Evolutionary conservation across 2,797 vertebrate species (phyloP).

Genomic region (Halcyon leucocephala): DNA sequence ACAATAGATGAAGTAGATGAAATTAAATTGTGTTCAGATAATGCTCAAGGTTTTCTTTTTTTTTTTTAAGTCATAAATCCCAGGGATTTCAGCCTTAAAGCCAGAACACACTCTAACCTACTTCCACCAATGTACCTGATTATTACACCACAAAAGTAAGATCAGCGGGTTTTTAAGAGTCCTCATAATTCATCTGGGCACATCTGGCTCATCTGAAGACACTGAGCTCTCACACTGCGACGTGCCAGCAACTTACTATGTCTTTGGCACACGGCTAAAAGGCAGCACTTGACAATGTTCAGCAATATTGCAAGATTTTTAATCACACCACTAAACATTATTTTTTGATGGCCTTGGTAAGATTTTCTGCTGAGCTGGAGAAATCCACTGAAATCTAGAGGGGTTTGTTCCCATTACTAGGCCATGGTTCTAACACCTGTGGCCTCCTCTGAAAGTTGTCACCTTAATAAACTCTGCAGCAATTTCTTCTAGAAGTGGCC

Average conservation of each 20-base stretch:
- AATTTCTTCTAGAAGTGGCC: background rate
- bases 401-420: background rate
- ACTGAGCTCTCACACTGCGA: background rate
- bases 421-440: background rate
- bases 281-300: background rate
- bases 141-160: background rate
- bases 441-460: background rate
- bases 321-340: background rate
- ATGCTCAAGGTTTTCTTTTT: background rate
- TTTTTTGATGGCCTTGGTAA: background rate
- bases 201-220: background rate
- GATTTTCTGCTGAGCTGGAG: conserved; percentile 46
- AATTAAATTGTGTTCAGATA: conserved; percentile 63
- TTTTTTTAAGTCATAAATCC: conserved; percentile 50
- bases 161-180: background rate
- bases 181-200: background rate
- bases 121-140: conserved; percentile 6
- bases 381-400: conserved; percentile 26
- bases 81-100: conserved; percentile 48
- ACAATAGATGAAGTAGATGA: background rate
- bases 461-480: background rate
- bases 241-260: accelerated
- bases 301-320: background rate
- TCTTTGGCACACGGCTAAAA: background rate
- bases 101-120: background rate